A percentile compares a stretch with the other conserved stretches of the same genome.
phyloP scores from a whole-genome alignment of 2,888 invertebrate genomes.

The Scaptomyza reducta region DNA sequence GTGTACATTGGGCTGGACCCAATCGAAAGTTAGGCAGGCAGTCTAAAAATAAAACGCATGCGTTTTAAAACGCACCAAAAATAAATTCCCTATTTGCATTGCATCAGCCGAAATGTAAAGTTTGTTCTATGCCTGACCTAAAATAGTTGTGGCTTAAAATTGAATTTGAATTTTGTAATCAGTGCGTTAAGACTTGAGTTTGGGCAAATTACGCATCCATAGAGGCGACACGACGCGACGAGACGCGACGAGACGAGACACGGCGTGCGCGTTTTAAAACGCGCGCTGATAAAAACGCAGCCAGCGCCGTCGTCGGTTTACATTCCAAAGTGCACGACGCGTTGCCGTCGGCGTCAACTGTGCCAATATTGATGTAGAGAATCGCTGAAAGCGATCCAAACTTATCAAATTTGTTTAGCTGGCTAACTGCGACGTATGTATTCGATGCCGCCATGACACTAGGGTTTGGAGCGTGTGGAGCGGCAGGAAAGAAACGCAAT shows the following conservation, averaged over 20 bases:
- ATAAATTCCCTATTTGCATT: slow-evolving; percentile 33
- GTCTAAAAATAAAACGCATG: slow-evolving; percentile 39
- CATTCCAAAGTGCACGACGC: slow-evolving; percentile 71
- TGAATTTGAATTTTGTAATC: slow-evolving; percentile 2
- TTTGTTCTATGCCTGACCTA: slow-evolving; percentile 33
- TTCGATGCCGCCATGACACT: slow-evolving; percentile 20
- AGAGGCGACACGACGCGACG: slow-evolving; percentile 7
- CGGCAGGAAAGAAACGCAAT: no score
- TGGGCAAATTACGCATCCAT: slow-evolving; percentile 73
- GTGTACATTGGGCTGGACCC: slow-evolving; percentile 32
- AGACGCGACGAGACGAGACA: slow-evolving; percentile 31
- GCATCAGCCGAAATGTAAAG: slow-evolving; percentile 32
- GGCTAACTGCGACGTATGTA: slow-evolving; percentile 75
- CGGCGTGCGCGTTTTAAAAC: slow-evolving; percentile 58
- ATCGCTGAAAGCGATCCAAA: slow-evolving; percentile 24
- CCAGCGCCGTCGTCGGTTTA: slow-evolving; percentile 62
- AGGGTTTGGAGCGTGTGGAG: not conserved
- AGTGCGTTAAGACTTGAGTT: not conserved
- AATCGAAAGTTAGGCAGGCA: not conserved
- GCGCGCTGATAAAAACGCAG: slow-evolving; percentile 68
- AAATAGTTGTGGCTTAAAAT: slow-evolving; percentile 28
- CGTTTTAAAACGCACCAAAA: slow-evolving; percentile 34
- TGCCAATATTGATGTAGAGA: slow-evolving; percentile 43
- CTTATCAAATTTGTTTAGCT: slow-evolving; percentile 69
- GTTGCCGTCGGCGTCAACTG: slow-evolving; percentile 23